These are phyloP conservation scores for Luperina testacea DNA, from an alignment of 2,888 invertebrate genomes.

Conservation along the genomic window DNA sequence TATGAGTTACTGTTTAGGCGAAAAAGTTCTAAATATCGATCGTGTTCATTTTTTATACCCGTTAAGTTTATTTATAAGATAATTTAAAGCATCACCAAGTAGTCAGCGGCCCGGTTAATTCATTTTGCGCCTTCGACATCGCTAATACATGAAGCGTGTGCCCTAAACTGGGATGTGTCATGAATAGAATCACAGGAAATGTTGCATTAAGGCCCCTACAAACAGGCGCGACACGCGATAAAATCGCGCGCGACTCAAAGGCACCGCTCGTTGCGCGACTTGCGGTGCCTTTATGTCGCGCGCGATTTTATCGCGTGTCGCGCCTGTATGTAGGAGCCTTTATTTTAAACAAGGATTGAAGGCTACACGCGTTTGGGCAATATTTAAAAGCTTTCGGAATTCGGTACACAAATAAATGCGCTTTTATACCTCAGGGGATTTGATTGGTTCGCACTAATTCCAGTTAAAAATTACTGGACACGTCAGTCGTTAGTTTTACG, in stretches of 20 bases:
- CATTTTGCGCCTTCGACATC: conserved; percentile 45
- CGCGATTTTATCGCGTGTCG: no score
- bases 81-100: conserved; percentile 61
- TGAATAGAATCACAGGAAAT: conserved; percentile 39
- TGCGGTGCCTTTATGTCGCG: no score
- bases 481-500: neutral
- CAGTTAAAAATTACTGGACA: neutral
- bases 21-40: conserved; percentile 35
- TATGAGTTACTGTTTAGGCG: neutral
- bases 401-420: neutral
- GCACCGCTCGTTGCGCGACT: no score
- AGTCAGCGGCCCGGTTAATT: conserved; percentile 62
- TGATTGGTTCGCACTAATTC: neutral
- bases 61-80: conserved; percentile 59
- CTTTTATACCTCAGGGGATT: neutral
- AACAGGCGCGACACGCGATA: no score
- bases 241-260: no score
- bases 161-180: conserved; percentile 50
- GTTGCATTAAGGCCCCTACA: neutral
- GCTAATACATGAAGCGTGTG: conserved; percentile 41
- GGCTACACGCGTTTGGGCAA: neutral
- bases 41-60: conserved; percentile 38
- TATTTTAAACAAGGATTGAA: conserved; percentile 3
- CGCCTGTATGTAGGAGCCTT: no score
- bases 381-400: neutral